Evolutionary conservation across 2,888 invertebrate species (phyloP).

Genomic region (Andrena hattorfiana): DNA sequence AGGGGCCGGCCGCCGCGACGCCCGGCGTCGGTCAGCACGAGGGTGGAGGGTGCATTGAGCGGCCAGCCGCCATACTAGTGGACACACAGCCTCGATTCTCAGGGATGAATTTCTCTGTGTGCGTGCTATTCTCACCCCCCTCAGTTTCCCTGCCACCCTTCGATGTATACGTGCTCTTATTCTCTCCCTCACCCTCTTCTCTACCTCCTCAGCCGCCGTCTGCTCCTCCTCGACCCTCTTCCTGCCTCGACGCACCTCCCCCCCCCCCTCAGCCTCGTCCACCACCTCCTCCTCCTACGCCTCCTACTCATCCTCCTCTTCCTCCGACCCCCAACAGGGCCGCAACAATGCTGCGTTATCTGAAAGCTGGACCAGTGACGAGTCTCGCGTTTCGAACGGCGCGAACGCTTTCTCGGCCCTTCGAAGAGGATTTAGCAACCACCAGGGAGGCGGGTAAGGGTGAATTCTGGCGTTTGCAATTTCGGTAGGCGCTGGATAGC

Average conservation of each 20-base stretch:
- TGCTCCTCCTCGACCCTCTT: slow-evolving; percentile 56
- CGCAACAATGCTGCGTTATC: slow-evolving; percentile 79
- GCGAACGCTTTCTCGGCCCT: slow-evolving; percentile 31
- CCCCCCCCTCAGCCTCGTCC: slow-evolving; percentile 62
- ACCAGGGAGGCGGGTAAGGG: not conserved
- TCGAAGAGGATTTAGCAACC: slow-evolving; percentile 3
- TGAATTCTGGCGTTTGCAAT: not conserved
- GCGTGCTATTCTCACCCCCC: slow-evolving; percentile 77
- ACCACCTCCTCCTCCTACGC: slow-evolving; percentile 64
- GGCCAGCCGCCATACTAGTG: slow-evolving; percentile 83
- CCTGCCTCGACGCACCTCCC: slow-evolving; percentile 43
- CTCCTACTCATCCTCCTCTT: slow-evolving; percentile 48
- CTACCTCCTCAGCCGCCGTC: slow-evolving; percentile 69
- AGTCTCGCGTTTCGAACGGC: slow-evolving; percentile 55
- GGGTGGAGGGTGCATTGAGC: slow-evolving; percentile 80
- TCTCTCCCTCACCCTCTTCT: slow-evolving; percentile 62
- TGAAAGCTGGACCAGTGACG: slow-evolving; percentile 60
- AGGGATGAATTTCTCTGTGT: slow-evolving; percentile 81
- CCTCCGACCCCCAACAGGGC: slow-evolving; percentile 66
- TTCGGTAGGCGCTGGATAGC: not conserved
- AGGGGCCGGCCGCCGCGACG: slow-evolving; percentile 84
- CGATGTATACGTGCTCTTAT: slow-evolving; percentile 66
- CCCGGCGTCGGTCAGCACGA: slow-evolving; percentile 83
- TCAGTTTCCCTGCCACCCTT: slow-evolving; percentile 62
- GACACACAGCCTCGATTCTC: slow-evolving; percentile 82